Conservation (phyloP, 2,113 vertebrate genomes). For the Gallinago undulata region DNA sequence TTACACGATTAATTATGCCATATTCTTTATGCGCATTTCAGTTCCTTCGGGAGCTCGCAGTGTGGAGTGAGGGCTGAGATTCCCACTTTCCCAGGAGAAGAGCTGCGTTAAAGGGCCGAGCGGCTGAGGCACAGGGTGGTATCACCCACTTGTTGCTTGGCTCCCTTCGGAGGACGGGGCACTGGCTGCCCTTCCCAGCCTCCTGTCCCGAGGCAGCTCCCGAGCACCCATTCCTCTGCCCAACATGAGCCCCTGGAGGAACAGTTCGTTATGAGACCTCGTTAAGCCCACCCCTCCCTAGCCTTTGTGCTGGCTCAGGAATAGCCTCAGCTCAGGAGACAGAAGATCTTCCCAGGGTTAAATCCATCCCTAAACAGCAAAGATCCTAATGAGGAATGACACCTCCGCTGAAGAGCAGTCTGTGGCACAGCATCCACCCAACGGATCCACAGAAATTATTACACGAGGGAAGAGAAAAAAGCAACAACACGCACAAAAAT, state of each 20-base stretch:
- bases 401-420: not conserved
- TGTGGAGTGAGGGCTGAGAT: not conserved
- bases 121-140: rapidly evolving
- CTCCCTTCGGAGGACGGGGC: not conserved
- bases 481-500: not conserved
- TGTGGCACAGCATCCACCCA: conserved; percentile 9
- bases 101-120: not conserved
- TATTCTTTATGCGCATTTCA: not conserved
- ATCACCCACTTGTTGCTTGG: not conserved
- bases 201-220: not conserved
- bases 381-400: conserved; percentile 26
- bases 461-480: not conserved
- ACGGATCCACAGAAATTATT: not conserved
- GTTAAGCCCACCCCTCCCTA: not conserved
- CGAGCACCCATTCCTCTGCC: rapidly evolving
- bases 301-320: not conserved
- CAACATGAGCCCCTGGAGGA: not conserved
- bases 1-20: conserved; percentile 21
- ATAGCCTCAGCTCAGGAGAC: not conserved
- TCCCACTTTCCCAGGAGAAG: not conserved
- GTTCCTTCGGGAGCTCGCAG: not conserved
- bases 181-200: not conserved
- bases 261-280: not conserved
- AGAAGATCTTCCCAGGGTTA: not conserved
- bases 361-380: not conserved